These are phyloP conservation scores for Lepidocyrtoides sp. DNA, from an alignment of 2,888 invertebrate species.

Conservation along the genomic window DNA sequence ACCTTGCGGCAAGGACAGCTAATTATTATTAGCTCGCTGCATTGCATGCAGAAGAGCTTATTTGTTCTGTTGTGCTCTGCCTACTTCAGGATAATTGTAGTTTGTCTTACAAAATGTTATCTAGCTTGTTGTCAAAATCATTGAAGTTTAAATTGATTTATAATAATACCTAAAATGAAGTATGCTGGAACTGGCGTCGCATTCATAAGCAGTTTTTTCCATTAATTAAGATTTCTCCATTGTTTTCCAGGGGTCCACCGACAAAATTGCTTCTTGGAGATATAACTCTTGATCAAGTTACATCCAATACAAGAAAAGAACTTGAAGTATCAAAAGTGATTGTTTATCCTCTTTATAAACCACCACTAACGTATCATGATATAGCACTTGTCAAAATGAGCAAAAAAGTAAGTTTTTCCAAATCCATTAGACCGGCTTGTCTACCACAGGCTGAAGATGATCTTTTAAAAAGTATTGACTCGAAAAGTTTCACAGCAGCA, in stretches of 20 bases:
- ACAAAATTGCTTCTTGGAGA: conserved; percentile 78
- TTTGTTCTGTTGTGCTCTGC: not conserved
- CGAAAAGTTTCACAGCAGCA: conserved; percentile 69
- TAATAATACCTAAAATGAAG: not conserved
- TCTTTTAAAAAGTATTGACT: conserved; percentile 86
- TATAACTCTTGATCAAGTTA: conserved; percentile 70
- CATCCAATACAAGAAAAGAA: conserved; percentile 65
- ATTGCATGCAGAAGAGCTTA: too few relatives aligned
- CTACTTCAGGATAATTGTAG: not conserved
- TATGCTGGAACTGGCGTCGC: not conserved
- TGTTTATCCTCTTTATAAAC: conserved; percentile 79
- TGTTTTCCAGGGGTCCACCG: conserved; percentile 76
- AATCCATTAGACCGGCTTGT: conserved; percentile 87
- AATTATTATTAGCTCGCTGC: not conserved
- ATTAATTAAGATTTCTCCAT: not conserved
- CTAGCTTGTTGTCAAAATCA: not conserved
- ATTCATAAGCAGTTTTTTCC: not conserved
- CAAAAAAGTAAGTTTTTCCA: conserved; percentile 73
- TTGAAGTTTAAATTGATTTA: not conserved
- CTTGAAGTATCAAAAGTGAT: conserved; percentile 70
- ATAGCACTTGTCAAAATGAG: conserved; percentile 81
- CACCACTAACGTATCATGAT: conserved; percentile 82
- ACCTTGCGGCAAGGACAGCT: conserved; percentile 53
- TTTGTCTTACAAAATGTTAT: not conserved
- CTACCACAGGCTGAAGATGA: conserved; percentile 89